Evolutionary conservation across 2,113 vertebrate genomes (phyloP).

Genomic region (Cisticola juncidis): DNA sequence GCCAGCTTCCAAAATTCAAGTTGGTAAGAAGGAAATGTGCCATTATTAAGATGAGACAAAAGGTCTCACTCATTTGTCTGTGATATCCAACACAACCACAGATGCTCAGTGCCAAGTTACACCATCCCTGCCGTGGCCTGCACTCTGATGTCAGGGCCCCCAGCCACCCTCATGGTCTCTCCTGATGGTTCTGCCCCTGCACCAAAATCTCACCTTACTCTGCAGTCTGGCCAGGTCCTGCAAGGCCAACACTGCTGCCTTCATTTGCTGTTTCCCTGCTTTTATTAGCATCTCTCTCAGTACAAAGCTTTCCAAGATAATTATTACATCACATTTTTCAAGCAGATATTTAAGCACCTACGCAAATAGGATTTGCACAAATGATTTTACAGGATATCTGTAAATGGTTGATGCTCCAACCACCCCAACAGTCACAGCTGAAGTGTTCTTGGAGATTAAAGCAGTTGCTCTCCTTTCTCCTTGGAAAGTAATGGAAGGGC

Average conservation of each 20-base stretch:
- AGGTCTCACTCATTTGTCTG: not conserved
- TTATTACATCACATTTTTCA: not conserved
- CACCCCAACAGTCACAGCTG: not conserved
- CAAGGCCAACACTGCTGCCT: not conserved
- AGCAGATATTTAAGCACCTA: not conserved
- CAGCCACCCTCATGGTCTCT: not conserved
- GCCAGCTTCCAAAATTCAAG: not conserved
- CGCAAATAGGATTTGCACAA: not conserved
- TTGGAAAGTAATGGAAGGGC: not conserved
- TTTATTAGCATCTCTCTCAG: not conserved
- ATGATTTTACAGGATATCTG: not conserved
- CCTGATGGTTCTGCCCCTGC: not conserved
- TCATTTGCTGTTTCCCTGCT: not conserved
- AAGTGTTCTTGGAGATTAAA: not conserved
- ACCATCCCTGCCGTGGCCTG: not conserved
- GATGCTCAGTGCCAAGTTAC: not conserved
- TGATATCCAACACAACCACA: not conserved
- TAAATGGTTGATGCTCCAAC: not conserved
- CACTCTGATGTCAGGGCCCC: not conserved
- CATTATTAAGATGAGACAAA: not conserved
- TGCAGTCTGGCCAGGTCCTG: no score
- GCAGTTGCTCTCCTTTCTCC: not conserved
- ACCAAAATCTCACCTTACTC: not conserved
- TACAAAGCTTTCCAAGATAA: not conserved
- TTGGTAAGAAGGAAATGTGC: not conserved